Percentiles rank a stretch among this genome's conserved stretches.
Evolutionary conservation across 2,888 invertebrate genomes (phyloP).

Genomic region (Bimastos eiseni): DNA sequence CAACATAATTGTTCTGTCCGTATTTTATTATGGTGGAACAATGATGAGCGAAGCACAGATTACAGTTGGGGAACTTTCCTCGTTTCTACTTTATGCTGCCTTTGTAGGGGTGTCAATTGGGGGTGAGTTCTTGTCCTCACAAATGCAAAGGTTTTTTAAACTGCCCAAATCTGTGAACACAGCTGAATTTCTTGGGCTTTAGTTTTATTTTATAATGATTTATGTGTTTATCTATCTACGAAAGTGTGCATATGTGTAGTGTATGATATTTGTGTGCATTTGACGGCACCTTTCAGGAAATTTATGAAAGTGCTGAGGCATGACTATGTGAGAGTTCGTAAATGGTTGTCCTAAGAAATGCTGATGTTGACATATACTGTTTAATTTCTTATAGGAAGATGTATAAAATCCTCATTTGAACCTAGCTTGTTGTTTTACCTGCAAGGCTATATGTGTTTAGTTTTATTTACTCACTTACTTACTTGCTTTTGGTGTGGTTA

Average conservation of each 20-base stretch:
- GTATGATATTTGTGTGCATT: no score
- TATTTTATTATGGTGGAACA: conserved; percentile 86
- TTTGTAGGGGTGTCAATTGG: conserved; percentile 88
- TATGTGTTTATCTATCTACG: no score
- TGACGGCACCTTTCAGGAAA: background rate
- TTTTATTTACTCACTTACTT: conserved; percentile 29
- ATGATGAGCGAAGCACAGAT: conserved; percentile 78
- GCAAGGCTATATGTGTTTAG: background rate
- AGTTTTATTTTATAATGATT: no score
- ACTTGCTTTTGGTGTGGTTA: conserved; percentile 40
- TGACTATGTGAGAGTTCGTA: background rate
- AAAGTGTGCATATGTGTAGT: no score
- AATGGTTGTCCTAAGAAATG: background rate
- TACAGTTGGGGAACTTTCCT: conserved; percentile 82
- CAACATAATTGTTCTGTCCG: conserved; percentile 84
- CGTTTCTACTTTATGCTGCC: conserved; percentile 90
- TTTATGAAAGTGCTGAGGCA: background rate
- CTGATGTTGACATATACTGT: background rate
- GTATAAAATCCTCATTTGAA: background rate
- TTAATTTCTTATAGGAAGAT: background rate
- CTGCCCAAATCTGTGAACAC: background rate
- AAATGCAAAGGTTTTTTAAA: background rate
- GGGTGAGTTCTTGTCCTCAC: conserved; percentile 64
- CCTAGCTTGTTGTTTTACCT: background rate
- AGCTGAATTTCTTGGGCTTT: no score